Evolutionary conservation across 2,888 invertebrate species (phyloP).

Genomic region (Ectemnius lituratus): DNA sequence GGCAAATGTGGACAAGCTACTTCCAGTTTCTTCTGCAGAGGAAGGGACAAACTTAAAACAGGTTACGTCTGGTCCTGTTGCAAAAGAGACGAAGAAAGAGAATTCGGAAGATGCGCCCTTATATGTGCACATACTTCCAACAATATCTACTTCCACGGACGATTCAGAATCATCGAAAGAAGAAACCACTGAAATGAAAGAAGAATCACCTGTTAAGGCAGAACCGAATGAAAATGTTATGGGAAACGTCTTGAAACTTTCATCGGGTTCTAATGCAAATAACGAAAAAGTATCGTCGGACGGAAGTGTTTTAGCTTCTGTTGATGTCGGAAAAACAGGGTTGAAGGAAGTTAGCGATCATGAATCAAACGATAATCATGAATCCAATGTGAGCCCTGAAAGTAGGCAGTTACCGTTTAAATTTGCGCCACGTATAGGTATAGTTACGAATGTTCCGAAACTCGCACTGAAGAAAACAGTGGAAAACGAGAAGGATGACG

Average conservation of each 20-base stretch:
- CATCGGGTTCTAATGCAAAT: conserved; percentile 8
- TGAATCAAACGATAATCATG: no score
- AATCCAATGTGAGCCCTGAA: no score
- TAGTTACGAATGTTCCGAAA: neutral
- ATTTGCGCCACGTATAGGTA: neutral
- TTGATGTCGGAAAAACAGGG: no score
- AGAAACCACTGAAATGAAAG: neutral
- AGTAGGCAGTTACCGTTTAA: no score
- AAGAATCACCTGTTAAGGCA: conserved; percentile 28
- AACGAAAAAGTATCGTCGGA: no score
- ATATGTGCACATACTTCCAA: conserved; percentile 3
- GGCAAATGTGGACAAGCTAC: neutral
- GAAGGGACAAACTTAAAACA: neutral
- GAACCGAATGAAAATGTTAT: conserved; percentile 22
- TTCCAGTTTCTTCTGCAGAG: neutral
- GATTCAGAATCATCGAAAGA: no score
- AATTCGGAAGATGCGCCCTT: neutral
- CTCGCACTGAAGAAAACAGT: conserved; percentile 7
- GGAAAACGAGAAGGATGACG: conserved; percentile 9
- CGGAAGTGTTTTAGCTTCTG: no score
- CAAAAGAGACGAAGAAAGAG: neutral
- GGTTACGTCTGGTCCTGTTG: neutral
- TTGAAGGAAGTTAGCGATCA: no score
- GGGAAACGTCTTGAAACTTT: conserved; percentile 45
- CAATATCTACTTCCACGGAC: neutral